Evolutionary conservation across 37 sponge, comb jelly and placozoan species (phyloP), one percentile per base, ranked within the genome.

Genomic region (Ianthella basta): DNA sequence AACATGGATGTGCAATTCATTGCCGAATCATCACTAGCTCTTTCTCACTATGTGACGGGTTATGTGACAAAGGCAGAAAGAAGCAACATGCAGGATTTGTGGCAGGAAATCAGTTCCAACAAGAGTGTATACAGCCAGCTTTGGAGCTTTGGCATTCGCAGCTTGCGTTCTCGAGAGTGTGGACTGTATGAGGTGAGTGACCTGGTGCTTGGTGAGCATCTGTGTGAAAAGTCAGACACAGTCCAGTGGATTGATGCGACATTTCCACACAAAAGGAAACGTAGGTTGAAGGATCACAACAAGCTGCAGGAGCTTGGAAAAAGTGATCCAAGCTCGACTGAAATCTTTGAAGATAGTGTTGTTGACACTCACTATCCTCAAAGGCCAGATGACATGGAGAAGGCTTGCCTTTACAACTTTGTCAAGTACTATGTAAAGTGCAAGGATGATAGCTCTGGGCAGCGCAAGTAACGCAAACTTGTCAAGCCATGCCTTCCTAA

Each of bases 11-110:
- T 91, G 8, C 91, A 83, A 60, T 91, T 63, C 54, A 60, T 84
- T 27, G 85, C 81, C 29, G 91, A 91, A 50, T 68, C 85, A 8
- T 81, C 82, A 14, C 57, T 87, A 55, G 82, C 88, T 12, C 82
- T 91, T 15, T 78, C 83, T 25, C 66, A 82, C 37, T 88, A 91
- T 72, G 86, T 91, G 3, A 87, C 77, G 60, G 88, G 82, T 1
- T 91, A 87, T 70, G 75, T 87, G 29, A 86, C 91, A 23, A 90
- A 90, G 72, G 91, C 91, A 56, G 91, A 90, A 57, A 80, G 44
- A 70, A 81, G 90, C 61, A 40, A 74, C 86, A 72, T 91, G 84
- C 83, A 86, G 36, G 87, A 86, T 32, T n/a, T 77, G 19, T 86
- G 80, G 69, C 64, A 91, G 66, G 91, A 86, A 37, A 67, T 87